Evolutionary conservation across 2,797 vertebrate genomes (phyloP).

Genomic region (Vespertilio murinus): DNA sequence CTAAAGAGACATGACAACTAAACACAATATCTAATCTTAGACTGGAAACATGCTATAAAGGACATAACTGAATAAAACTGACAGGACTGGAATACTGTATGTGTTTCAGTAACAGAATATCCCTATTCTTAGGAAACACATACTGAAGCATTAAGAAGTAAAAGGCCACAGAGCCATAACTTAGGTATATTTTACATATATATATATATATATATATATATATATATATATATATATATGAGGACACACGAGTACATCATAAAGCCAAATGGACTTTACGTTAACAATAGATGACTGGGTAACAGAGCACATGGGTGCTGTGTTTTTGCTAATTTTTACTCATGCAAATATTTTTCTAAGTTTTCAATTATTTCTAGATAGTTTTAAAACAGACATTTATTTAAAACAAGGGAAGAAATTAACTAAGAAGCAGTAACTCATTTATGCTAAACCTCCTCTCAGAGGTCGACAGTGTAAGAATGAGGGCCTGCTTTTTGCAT

Average conservation of each 20-base stretch:
- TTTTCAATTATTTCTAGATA: constrained; percentile 39
- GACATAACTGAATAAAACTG: neutral
- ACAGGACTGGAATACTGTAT: neutral
- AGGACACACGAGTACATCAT: neutral
- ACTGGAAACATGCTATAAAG: neutral
- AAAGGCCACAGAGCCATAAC: neutral
- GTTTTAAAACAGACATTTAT: neutral
- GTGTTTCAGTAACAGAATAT: neutral
- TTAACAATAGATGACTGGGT: neutral
- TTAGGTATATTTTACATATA: neutral
- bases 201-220: neutral
- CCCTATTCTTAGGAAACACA: neutral
- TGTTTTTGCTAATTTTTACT: neutral
- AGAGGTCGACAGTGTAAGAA: neutral
- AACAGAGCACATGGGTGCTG: neutral
- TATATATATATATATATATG: neutral
- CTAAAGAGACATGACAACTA: neutral
- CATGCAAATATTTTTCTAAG: neutral
- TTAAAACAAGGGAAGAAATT: constrained; percentile 31
- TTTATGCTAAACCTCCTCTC: neutral
- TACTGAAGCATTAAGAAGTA: neutral
- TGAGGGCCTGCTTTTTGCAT: neutral
- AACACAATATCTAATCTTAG: neutral
- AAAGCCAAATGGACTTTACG: neutral
- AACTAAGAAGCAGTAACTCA: neutral